A percentile compares a stretch with the other conserved stretches of the same genome.
These are phyloP conservation scores for Hermodice carunculata DNA, from an alignment of 2,888 invertebrate genomes.

Conservation along the genomic window DNA sequence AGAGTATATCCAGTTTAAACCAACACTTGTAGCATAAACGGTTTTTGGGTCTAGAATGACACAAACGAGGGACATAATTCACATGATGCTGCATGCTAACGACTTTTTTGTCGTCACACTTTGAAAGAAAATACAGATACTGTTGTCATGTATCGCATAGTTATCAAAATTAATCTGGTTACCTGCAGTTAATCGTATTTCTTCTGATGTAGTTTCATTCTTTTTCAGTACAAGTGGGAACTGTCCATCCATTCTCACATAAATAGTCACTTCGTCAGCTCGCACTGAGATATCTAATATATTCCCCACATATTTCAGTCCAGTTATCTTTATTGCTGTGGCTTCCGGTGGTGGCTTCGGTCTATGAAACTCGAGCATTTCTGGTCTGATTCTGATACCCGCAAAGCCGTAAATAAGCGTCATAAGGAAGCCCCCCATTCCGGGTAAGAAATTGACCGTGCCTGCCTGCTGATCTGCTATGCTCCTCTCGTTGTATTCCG, in stretches of 20 bases:
- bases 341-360: constrained; percentile 42
- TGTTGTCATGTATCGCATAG: neutral
- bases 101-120: no score
- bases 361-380: constrained; percentile 43
- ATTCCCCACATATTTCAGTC: constrained; percentile 36
- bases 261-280: constrained; percentile 19
- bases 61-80: no score
- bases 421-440: constrained; percentile 46
- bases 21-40: no score
- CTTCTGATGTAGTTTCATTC: no score
- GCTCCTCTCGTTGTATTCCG: constrained; percentile 37
- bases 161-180: no score
- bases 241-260: constrained; percentile 4
- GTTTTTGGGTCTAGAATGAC: no score
- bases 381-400: constrained; percentile 44
- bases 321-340: constrained; percentile 19
- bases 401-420: constrained; percentile 45
- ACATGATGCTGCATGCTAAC: no score
- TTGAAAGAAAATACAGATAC: neutral
- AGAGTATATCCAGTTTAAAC: no score
- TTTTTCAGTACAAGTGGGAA: constrained; percentile 32
- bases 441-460: constrained; percentile 44
- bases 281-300: constrained; percentile 7
- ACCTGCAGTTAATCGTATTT: no score
- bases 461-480: constrained; percentile 31